Percentiles rank a stretch among this genome's conserved stretches.
These are phyloP conservation scores for Sebastes fasciatus DNA, from an alignment of 2,113 vertebrate species.

Conservation along the genomic window DNA sequence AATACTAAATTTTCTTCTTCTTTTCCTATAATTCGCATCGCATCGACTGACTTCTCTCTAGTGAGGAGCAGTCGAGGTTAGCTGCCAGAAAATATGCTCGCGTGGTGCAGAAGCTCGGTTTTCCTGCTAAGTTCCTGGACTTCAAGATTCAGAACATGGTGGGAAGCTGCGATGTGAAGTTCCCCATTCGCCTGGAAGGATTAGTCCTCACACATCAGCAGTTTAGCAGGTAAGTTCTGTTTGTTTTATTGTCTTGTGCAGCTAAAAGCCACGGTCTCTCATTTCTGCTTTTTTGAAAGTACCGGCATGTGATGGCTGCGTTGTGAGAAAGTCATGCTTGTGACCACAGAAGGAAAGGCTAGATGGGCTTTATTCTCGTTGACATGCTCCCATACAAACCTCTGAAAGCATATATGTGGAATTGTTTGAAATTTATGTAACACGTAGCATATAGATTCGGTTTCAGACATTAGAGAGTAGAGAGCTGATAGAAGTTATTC, in stretches of 20 bases:
- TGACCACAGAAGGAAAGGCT: too few species aligned
- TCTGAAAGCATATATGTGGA: too few species aligned
- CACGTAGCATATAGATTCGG: too few species aligned
- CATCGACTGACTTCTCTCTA: constrained; percentile 58
- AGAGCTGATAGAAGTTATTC: background rate
- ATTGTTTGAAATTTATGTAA: too few species aligned
- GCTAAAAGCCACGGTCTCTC: background rate
- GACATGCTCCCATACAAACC: background rate
- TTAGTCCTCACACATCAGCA: constrained; percentile 98
- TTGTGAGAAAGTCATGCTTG: background rate
- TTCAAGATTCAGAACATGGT: constrained; percentile 99
- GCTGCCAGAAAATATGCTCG: constrained; percentile 97
- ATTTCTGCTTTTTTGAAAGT: background rate
- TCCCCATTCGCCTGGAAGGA: constrained; percentile 96
- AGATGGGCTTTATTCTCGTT: background rate
- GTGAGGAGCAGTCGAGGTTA: constrained; percentile 96
- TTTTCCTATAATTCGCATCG: background rate
- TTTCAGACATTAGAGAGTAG: background rate
- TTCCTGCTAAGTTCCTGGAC: constrained; percentile 98
- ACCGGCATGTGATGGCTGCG: background rate
- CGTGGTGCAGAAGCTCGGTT: constrained; percentile 98
- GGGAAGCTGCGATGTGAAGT: constrained; percentile 98
- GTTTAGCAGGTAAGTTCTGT: constrained; percentile 92
- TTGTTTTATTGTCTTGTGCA: background rate
- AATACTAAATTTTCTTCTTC: background rate